A percentile compares a stretch with the other conserved stretches of the same genome.
Evolutionary conservation across 2,888 invertebrate species (phyloP).

Genomic region (Steinernema carpocapsae): DNA sequence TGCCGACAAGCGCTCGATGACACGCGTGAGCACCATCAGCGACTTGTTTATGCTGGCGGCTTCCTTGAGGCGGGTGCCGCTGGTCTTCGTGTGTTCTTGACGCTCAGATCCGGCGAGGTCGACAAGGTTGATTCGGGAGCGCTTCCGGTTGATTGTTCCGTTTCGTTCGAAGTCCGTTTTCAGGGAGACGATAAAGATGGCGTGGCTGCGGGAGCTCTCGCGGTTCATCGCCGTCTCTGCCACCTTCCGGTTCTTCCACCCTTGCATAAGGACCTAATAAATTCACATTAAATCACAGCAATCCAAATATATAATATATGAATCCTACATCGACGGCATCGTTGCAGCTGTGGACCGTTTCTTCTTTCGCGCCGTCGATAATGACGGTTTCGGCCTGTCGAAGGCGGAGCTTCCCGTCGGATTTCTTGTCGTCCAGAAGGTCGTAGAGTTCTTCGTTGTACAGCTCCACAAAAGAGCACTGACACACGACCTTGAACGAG

Average conservation of each 20-base stretch:
- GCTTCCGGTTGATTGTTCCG: constrained; percentile 64
- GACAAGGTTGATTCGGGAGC: constrained; percentile 71
- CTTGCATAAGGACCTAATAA: constrained; percentile 68
- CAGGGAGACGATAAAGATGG: constrained; percentile 69
- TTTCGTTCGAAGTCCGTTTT: constrained; percentile 59
- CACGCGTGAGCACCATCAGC: constrained; percentile 70
- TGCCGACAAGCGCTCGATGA: constrained; percentile 71
- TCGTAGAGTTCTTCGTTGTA: constrained; percentile 71
- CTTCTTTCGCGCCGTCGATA: constrained; percentile 68
- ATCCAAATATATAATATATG: constrained; percentile 8
- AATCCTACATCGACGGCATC: constrained; percentile 68
- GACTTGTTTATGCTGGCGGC: constrained; percentile 71
- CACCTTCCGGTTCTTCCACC: constrained; percentile 70
- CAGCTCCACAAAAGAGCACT: constrained; percentile 71
- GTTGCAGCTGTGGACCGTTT: constrained; percentile 62
- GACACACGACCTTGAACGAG: constrained; percentile 67
- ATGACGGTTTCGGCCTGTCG: constrained; percentile 36
- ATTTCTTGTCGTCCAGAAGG: constrained; percentile 64
- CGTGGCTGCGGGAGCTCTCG: constrained; percentile 71
- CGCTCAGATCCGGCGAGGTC: constrained; percentile 72
- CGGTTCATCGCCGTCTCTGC: constrained; percentile 71
- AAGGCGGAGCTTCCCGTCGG: not conserved
- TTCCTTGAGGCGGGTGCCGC: constrained; percentile 70
- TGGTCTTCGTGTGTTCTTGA: constrained; percentile 70
- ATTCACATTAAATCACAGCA: constrained; percentile 26